Percentiles rank a stretch among this genome's conserved stretches.
These are phyloP conservation scores for Micrastur ruficollis DNA, from an alignment of 2,797 vertebrate genomes.

Conservation along the genomic window DNA sequence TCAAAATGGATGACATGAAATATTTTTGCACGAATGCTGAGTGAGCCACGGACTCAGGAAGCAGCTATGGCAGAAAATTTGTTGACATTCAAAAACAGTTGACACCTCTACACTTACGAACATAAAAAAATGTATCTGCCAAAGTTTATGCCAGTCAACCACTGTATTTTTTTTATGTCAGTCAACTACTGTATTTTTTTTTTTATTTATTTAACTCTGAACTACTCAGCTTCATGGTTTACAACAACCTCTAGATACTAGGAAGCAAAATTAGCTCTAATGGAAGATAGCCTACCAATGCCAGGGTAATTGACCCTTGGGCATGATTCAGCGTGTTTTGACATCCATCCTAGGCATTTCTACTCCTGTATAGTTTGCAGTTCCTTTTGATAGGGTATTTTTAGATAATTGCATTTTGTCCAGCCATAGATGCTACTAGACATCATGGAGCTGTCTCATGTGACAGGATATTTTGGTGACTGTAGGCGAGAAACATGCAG, in stretches of 20 bases:
- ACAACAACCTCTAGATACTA: not conserved
- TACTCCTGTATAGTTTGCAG: not conserved
- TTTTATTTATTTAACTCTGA: not conserved
- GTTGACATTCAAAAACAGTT: not conserved
- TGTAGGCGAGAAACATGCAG: not conserved
- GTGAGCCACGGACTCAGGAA: not conserved
- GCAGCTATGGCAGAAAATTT: not conserved
- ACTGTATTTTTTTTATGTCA: not conserved
- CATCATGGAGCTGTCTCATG: accelerated
- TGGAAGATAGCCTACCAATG: not conserved
- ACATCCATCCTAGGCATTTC: not conserved
- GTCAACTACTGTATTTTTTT: no score
- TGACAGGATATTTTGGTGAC: not conserved
- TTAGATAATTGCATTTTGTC: not conserved
- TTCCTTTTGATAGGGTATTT: not conserved
- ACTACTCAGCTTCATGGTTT: not conserved
- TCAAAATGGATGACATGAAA: not conserved
- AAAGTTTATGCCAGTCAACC: not conserved
- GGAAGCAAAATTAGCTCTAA: not conserved
- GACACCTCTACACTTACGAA: not conserved
- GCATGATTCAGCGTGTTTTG: not conserved
- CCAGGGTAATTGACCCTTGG: not conserved
- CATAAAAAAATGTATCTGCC: not conserved
- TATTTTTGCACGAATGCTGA: not conserved
- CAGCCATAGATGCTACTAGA: not conserved